Conservation (phyloP, 2,797 vertebrate genomes). For the Tarsius wallacei region DNA sequence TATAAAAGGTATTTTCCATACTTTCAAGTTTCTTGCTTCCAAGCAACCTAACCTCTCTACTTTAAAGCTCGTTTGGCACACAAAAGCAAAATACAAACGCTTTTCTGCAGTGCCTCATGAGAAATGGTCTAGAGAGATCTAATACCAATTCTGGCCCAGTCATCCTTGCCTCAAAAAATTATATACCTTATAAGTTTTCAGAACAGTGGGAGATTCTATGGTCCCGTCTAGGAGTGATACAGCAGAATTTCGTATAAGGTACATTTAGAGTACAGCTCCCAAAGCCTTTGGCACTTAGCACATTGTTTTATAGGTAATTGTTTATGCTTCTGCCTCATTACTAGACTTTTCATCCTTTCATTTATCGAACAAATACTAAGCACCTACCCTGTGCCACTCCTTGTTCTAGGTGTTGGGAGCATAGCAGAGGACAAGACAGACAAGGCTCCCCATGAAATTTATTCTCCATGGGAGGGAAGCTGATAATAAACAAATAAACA, state of each 20-base stretch:
- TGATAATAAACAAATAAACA: slow-evolving; percentile 30
- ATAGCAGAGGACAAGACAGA: background rate
- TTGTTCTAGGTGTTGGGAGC: background rate
- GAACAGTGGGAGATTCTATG: slow-evolving; percentile 11
- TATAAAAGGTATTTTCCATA: slow-evolving; percentile 40
- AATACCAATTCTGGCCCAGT: background rate
- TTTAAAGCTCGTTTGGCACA: background rate
- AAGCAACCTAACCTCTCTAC: background rate
- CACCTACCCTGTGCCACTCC: background rate
- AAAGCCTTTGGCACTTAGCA: background rate
- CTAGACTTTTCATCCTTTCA: background rate
- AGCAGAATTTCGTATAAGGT: slow-evolving; percentile 45
- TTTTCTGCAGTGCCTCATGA: background rate
- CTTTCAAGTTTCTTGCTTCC: slow-evolving; percentile 43
- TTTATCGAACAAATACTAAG: background rate
- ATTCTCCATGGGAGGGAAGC: slow-evolving; percentile 1
- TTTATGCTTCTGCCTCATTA: background rate
- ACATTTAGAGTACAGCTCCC: background rate
- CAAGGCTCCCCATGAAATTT: background rate
- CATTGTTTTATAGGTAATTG: background rate
- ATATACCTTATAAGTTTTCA: slow-evolving; percentile 48
- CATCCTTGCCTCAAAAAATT: slow-evolving; percentile 7
- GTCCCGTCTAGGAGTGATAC: background rate
- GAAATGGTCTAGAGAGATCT: background rate
- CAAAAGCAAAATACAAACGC: background rate